These are phyloP conservation scores for Machimus rusticus DNA, from an alignment of 2,888 invertebrate species.

Conservation along the genomic window DNA sequence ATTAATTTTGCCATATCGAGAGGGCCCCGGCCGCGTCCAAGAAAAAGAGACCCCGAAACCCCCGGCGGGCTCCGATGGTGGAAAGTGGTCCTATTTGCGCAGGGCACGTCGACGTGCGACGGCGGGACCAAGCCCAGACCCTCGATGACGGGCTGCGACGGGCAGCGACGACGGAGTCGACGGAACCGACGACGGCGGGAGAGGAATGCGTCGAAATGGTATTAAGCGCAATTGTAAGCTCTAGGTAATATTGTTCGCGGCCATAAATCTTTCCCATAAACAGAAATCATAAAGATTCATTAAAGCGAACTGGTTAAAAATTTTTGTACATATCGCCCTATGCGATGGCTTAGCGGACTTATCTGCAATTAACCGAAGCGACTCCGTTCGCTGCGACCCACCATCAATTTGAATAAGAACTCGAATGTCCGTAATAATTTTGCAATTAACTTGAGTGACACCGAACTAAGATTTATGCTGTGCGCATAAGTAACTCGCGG, in stretches of 20 bases:
- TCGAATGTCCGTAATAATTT: conserved; percentile 45
- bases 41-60: not conserved
- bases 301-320: conserved; percentile 12
- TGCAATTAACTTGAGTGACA: conserved; percentile 49
- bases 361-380: conserved; percentile 38
- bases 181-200: no score
- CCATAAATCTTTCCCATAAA: conserved; percentile 24
- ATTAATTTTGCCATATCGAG: not conserved
- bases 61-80: not conserved
- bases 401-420: conserved; percentile 47
- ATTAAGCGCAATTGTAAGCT: not conserved
- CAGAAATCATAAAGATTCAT: conserved; percentile 38
- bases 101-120: not conserved
- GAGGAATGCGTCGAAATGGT: not conserved
- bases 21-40: not conserved
- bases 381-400: conserved; percentile 41
- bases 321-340: conserved; percentile 18
- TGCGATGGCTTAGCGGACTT: not conserved
- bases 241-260: not conserved
- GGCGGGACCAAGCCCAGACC: not conserved
- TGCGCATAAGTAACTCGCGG: conserved; percentile 34
- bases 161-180: no score
- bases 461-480: conserved; percentile 48
- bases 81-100: not conserved
- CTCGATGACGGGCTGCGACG: not conserved